These are phyloP conservation scores for Polyommatus iphigenia DNA, from an alignment of 2,888 invertebrate genomes.

Conservation along the genomic window DNA sequence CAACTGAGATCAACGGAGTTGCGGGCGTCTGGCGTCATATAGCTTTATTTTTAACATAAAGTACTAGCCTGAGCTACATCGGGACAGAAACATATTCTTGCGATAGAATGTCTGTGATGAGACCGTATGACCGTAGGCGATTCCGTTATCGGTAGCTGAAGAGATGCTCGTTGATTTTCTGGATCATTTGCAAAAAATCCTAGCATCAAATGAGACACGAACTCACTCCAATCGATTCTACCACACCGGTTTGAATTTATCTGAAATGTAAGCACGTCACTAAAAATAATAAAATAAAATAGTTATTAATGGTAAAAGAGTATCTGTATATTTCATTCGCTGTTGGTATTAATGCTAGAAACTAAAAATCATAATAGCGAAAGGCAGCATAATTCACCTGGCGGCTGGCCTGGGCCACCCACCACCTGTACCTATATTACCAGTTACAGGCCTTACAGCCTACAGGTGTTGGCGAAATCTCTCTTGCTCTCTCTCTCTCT, in stretches of 20 bases:
- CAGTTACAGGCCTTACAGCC: too few species aligned
- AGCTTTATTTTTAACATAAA: background rate
- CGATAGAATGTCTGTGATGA: conserved; percentile 85
- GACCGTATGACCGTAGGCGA: conserved; percentile 81
- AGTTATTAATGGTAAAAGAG: too few species aligned
- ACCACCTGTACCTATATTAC: background rate
- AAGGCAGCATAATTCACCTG: background rate
- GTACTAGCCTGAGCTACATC: conserved; percentile 74
- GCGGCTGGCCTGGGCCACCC: background rate
- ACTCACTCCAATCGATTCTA: conserved; percentile 86
- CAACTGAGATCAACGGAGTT: too few species aligned
- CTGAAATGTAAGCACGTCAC: conserved; percentile 47
- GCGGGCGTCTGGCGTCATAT: too few species aligned
- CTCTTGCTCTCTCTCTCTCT: background rate
- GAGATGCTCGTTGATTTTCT: conserved; percentile 80
- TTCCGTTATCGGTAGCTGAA: conserved; percentile 83
- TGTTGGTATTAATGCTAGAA: too few species aligned
- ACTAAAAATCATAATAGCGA: background rate
- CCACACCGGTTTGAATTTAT: conserved; percentile 81
- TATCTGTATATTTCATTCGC: background rate
- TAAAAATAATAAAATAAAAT: background rate
- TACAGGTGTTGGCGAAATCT: background rate
- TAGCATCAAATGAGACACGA: conserved; percentile 87
- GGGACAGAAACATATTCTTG: conserved; percentile 82
- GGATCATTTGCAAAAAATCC: conserved; percentile 85